Percentiles rank a stretch among this genome's conserved stretches.
Conservation (phyloP, 2,888 invertebrate species). For the Corythucha ciliata region DNA sequence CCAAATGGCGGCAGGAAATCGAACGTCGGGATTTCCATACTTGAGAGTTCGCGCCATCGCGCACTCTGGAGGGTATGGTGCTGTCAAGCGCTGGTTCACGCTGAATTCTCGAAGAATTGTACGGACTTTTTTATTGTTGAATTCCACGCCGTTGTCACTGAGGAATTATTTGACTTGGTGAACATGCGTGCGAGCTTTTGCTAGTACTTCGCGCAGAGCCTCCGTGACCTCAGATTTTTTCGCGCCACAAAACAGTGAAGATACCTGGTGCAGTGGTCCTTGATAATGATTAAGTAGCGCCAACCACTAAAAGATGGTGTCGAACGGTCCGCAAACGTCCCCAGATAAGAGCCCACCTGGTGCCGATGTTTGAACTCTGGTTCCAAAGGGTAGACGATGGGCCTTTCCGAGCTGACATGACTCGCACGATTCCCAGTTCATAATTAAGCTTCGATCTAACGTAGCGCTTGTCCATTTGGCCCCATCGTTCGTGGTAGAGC, state of each 20-base stretch:
- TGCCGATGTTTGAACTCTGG: conserved; percentile 21
- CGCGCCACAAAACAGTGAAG: too few species aligned
- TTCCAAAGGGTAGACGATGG: conserved; percentile 31
- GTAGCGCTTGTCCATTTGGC: too few species aligned
- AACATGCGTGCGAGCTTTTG: background rate
- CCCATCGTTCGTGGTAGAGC: too few species aligned
- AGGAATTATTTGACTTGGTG: conserved; percentile 16
- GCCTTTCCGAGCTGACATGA: conserved; percentile 34
- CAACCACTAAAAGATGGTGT: conserved; percentile 20
- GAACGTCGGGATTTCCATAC: conserved; percentile 24
- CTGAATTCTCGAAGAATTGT: conserved; percentile 27
- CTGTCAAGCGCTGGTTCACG: conserved; percentile 26
- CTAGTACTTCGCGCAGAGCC: conserved; percentile 3
- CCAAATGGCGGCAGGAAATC: conserved; percentile 29
- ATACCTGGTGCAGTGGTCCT: too few species aligned
- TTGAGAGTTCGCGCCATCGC: conserved; percentile 30
- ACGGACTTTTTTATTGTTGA: conserved; percentile 16
- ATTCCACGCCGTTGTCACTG: conserved; percentile 17
- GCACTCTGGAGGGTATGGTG: conserved; percentile 29
- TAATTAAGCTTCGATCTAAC: conserved; percentile 35
- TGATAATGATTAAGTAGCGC: conserved; percentile 16
- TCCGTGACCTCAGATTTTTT: conserved; percentile 18
- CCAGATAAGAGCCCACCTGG: conserved; percentile 35
- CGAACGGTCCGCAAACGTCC: conserved; percentile 34
- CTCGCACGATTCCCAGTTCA: conserved; percentile 36